A percentile compares a stretch with the other conserved stretches of the same genome.
These are phyloP conservation scores for Cyaniris semiargus DNA, from an alignment of 2,888 invertebrate genomes.

Conservation along the genomic window DNA sequence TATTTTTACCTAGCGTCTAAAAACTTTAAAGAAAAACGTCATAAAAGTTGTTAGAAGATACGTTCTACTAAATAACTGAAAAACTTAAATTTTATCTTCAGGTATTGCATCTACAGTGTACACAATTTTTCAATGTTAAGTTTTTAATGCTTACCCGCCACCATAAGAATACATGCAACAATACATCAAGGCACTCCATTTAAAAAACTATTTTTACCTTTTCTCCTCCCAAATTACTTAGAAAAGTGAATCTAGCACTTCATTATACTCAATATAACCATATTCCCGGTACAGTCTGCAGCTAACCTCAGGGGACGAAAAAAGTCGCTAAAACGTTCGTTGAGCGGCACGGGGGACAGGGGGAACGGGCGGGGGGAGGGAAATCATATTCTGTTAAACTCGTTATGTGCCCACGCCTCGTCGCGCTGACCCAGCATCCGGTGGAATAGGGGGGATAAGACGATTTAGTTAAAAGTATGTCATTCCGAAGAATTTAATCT, in stretches of 20 bases:
- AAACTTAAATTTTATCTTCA: too few relatives aligned
- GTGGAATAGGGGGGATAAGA: slow-evolving; percentile 51
- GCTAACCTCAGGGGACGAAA: slow-evolving; percentile 63
- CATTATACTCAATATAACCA: slow-evolving; percentile 40
- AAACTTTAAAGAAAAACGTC: too few relatives aligned
- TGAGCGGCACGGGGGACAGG: slow-evolving; percentile 46
- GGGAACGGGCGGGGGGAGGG: neutral
- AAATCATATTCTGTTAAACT: slow-evolving; percentile 80
- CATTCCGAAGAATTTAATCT: too few relatives aligned
- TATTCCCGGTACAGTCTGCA: slow-evolving; percentile 68
- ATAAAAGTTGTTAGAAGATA: too few relatives aligned
- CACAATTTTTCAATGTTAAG: too few relatives aligned
- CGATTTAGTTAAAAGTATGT: slow-evolving; percentile 9
- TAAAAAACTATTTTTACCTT: neutral
- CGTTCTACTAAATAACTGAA: too few relatives aligned
- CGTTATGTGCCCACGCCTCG: slow-evolving; percentile 76
- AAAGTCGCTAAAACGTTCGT: slow-evolving; percentile 74
- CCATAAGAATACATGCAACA: too few relatives aligned
- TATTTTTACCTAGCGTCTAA: too few relatives aligned
- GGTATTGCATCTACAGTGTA: too few relatives aligned
- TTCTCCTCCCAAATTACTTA: neutral
- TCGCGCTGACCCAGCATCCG: slow-evolving; percentile 73
- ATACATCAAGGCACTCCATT: neutral
- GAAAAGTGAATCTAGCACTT: slow-evolving; percentile 15
- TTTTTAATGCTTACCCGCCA: too few relatives aligned